Conservation (phyloP, 2,797 vertebrate species). For the Semaprochilodus insignis region DNA sequence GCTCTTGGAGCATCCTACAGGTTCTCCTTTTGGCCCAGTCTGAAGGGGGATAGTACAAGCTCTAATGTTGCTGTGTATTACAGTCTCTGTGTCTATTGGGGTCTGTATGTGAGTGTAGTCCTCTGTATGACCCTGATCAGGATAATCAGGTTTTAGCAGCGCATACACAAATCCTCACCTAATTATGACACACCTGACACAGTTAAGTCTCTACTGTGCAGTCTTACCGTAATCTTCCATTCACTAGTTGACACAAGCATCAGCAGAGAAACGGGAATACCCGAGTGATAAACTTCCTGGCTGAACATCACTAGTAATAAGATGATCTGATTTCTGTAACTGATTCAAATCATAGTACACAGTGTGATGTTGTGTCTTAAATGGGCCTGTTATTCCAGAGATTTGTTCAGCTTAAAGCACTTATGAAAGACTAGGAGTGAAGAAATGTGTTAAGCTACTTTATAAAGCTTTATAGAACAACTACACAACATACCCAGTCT, state of each 20-base stretch:
- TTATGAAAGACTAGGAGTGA: background rate
- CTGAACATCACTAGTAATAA: background rate
- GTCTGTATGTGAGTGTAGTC: background rate
- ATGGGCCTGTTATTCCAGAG: background rate
- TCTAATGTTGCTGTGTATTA: background rate
- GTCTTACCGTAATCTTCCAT: constrained; percentile 2
- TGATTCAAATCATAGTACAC: background rate
- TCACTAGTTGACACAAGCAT: background rate
- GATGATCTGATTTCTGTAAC: background rate
- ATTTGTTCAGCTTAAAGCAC: background rate
- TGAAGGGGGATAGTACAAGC: background rate
- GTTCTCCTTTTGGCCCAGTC: background rate
- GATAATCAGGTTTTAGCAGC: constrained; percentile 39
- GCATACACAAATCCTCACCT: constrained; percentile 39
- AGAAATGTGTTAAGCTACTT: constrained; percentile 12
- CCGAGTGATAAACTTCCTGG: background rate
- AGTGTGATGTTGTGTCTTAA: background rate
- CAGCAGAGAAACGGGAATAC: background rate
- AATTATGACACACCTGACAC: constrained; percentile 33
- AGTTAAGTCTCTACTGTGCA: background rate
- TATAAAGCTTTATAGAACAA: background rate
- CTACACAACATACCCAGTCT: no score
- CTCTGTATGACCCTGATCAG: constrained; percentile 25
- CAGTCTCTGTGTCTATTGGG: background rate
- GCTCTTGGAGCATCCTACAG: no score